Evolutionary conservation across 1,140 invertebrate genomes (phyloP).

Genomic region (Hormaphis cornu): DNA sequence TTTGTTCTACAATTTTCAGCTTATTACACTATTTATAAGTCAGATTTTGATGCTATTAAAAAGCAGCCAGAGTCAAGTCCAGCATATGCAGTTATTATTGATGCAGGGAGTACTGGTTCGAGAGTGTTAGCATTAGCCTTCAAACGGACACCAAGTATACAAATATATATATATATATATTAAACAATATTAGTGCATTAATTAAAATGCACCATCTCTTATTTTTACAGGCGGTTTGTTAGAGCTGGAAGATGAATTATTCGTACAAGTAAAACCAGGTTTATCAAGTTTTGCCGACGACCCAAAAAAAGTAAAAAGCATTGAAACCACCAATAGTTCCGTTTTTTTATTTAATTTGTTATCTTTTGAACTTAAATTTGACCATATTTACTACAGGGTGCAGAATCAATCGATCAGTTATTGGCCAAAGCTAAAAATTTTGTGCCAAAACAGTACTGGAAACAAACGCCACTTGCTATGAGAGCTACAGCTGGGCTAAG

Average conservation of each 20-base stretch:
- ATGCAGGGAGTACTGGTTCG: slow-evolving; percentile 92
- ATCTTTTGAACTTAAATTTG: background rate
- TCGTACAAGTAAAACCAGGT: slow-evolving; percentile 75
- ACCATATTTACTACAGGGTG: slow-evolving; percentile 47
- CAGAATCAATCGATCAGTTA: slow-evolving; percentile 59
- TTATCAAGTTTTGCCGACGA: slow-evolving; percentile 75
- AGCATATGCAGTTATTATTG: slow-evolving; percentile 86
- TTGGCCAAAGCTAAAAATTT: slow-evolving; percentile 65
- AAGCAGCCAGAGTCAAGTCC: background rate
- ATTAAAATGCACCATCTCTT: background rate
- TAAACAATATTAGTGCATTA: background rate
- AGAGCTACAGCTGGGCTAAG: slow-evolving; percentile 87
- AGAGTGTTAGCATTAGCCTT: slow-evolving; percentile 85
- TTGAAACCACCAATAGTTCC: too few species aligned
- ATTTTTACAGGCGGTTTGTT: slow-evolving; percentile 53
- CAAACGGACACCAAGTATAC: slow-evolving; percentile 58
- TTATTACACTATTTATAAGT: slow-evolving; percentile 10
- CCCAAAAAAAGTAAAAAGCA: slow-evolving; percentile 57
- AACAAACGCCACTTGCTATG: slow-evolving; percentile 64
- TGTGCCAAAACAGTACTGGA: slow-evolving; percentile 62
- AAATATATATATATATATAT: slow-evolving; percentile 30
- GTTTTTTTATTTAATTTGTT: background rate
- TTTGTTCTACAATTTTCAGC: background rate
- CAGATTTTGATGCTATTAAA: background rate
- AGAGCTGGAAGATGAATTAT: slow-evolving; percentile 69